Evolutionary conservation across 2,888 invertebrate genomes (phyloP).

Genomic region (Exocentrus adspersus): DNA sequence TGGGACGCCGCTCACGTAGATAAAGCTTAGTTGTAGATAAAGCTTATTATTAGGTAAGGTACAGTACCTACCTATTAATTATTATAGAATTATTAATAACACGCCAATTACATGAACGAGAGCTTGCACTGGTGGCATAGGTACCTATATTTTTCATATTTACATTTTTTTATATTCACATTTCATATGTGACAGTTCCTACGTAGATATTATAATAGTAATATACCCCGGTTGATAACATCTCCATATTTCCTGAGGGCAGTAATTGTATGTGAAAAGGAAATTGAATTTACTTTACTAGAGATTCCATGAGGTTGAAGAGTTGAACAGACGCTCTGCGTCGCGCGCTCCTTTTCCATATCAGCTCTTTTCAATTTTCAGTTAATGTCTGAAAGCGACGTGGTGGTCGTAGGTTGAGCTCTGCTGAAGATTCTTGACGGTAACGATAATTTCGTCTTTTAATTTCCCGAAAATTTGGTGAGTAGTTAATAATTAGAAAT

Average conservation of each 20-base stretch:
- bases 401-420: background rate
- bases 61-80: no score
- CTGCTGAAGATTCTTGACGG: background rate
- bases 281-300: conserved; percentile 43
- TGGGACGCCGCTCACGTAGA: no score
- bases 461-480: conserved; percentile 9
- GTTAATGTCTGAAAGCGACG: conserved; percentile 15
- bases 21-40: no score
- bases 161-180: background rate
- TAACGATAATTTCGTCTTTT: conserved; percentile 10
- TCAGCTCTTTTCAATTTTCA: conserved; percentile 15
- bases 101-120: no score
- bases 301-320: conserved; percentile 27
- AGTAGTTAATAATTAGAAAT: conserved; percentile 4
- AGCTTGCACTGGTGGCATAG: no score
- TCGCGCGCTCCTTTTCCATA: conserved; percentile 11
- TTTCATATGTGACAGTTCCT: background rate
- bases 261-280: conserved; percentile 37
- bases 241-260: conserved; percentile 22
- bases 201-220: conserved; percentile 12
- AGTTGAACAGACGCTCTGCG: conserved; percentile 20
- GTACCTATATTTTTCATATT: no score
- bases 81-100: no score
- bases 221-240: conserved; percentile 13
- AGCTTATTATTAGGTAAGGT: no score